Evolutionary conservation across 2,888 invertebrate species (phyloP), one percentile per base, ranked within the genome.

Genomic region (Ectemnius continuus): DNA sequence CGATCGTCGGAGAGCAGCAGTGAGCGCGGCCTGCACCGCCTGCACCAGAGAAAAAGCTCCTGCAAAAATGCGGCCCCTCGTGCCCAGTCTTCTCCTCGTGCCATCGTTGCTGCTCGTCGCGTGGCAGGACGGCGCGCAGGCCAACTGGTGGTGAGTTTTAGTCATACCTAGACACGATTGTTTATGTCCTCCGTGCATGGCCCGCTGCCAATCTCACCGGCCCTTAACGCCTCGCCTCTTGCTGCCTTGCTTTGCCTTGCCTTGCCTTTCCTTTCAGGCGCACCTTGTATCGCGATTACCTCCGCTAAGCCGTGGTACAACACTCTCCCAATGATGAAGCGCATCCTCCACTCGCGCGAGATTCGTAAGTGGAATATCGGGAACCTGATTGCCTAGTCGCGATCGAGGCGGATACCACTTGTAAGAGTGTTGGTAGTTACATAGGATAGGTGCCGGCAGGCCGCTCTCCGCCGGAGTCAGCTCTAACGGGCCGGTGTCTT

Each of bases 101-200:
- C 78, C 52, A 52, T 52, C 81, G 61, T 74, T 86, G 77, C 76
- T 85, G 74, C 74, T 89, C 75, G 80, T 88, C 82, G 87, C 85
- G 75, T 85, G 86, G 79, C 86, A 85, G 75, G 86, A 87, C 78
- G 87, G 88, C 73, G 89, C 83, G 64, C 84, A 86, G 68, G 91
- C 91, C 59, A 91, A 91, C 84, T 91, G 91, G 91, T 91, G 91
- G 91, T 91, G 83, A 90, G 91, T 87, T 64, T 66, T 23, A 75
- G 57, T 11, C 36, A 36, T 36, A 36, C 16, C 52, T 52, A 14
- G 64, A 70, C 72, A 75, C 69, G 61, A 75, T 77, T 75, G 77
- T 77, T 77, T 75, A 75, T 70, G 67, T 64, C 64, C 48, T 23
- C 36, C 56, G 1, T 11, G 11, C 75, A 75, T 77, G 63, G 68